Evolutionary conservation across 2,888 invertebrate species (phyloP).

Genomic region (Andrena bicolor): DNA sequence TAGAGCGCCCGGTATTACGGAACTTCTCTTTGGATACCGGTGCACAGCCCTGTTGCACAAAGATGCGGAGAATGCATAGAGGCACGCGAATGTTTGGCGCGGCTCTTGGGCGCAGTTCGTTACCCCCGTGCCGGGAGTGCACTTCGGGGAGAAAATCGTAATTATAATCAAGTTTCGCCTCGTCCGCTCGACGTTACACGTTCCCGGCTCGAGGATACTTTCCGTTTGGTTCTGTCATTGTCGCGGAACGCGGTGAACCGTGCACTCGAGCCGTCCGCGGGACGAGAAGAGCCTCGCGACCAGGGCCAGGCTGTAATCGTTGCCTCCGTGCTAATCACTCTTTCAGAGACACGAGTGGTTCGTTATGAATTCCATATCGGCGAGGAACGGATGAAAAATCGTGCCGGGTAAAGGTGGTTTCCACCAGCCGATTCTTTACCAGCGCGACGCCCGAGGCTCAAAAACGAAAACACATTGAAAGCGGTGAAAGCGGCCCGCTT

Average conservation of each 20-base stretch:
- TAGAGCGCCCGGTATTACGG: slow-evolving; percentile 51
- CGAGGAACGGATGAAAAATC: slow-evolving; percentile 49
- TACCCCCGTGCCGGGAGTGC: slow-evolving; percentile 67
- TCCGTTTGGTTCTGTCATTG: slow-evolving; percentile 18
- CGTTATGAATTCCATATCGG: slow-evolving; percentile 49
- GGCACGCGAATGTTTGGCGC: slow-evolving; percentile 67
- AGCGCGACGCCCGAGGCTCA: slow-evolving; percentile 24
- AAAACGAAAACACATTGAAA: slow-evolving; percentile 35
- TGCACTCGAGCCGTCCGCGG: slow-evolving; percentile 6
- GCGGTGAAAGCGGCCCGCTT: slow-evolving; percentile 5
- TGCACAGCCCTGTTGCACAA: slow-evolving; percentile 63
- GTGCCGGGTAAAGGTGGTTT: background rate
- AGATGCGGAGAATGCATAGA: slow-evolving; percentile 63
- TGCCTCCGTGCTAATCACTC: slow-evolving; percentile 34
- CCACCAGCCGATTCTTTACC: slow-evolving; percentile 20
- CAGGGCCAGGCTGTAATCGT: slow-evolving; percentile 43
- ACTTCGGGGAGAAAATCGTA: slow-evolving; percentile 72
- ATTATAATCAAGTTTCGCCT: slow-evolving; percentile 69
- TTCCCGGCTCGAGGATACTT: slow-evolving; percentile 47
- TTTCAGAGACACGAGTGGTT: slow-evolving; percentile 53
- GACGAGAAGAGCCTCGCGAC: background rate
- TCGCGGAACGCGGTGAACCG: slow-evolving; percentile 5
- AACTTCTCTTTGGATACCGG: slow-evolving; percentile 50
- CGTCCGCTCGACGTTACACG: slow-evolving; percentile 43
- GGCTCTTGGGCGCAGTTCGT: slow-evolving; percentile 71